Conservation (phyloP, 1,140 invertebrate species). For the Ceratina australensis region DNA sequence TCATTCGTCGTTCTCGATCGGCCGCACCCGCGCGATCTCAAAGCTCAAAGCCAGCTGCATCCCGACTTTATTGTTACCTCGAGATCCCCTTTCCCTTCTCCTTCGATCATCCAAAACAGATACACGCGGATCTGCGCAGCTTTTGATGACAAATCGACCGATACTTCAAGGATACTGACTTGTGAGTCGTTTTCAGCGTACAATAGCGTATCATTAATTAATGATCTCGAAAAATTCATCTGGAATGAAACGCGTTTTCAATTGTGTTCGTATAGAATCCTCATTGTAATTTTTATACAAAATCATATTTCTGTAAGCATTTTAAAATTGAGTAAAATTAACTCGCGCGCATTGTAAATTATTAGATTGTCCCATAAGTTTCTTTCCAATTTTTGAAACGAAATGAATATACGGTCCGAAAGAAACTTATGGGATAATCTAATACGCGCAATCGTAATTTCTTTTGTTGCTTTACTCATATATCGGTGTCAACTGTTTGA, state of each 20-base stretch:
- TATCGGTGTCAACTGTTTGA: too few species aligned
- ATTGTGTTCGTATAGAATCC: neutral
- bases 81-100: conserved; percentile 54
- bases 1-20: conserved; percentile 55
- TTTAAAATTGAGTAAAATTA: too few species aligned
- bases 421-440: too few species aligned
- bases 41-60: conserved; percentile 53
- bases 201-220: conserved; percentile 9
- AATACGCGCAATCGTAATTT: too few species aligned
- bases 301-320: too few species aligned
- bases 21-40: conserved; percentile 52
- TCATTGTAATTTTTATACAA: too few species aligned
- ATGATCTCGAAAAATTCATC: neutral
- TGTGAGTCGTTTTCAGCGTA: conserved; percentile 15
- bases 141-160: conserved; percentile 50
- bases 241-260: neutral
- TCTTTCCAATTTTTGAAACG: too few species aligned
- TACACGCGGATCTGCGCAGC: conserved; percentile 32
- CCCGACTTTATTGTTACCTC: conserved; percentile 48
- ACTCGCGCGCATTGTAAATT: too few species aligned
- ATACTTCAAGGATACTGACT: conserved; percentile 36
- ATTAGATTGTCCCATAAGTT: too few species aligned
- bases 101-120: conserved; percentile 39
- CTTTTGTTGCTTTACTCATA: too few species aligned
- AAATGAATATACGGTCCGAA: too few species aligned